phyloP scores from a whole-genome alignment of 1,140 invertebrate species.

The Drosophila obscura region DNA sequence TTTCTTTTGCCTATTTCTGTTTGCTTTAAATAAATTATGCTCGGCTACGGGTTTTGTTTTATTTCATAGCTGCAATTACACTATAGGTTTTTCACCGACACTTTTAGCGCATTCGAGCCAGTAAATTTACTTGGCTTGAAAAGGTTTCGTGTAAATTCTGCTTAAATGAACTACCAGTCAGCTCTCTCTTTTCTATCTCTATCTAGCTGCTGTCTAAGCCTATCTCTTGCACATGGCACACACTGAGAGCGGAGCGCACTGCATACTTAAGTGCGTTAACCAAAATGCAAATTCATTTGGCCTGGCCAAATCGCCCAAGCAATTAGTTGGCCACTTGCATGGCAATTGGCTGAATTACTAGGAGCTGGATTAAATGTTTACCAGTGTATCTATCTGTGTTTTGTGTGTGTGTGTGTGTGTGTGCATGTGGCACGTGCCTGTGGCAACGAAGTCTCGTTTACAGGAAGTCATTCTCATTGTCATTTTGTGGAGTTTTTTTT shows the following conservation, averaged over 20 bases:
- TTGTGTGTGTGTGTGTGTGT: slow-evolving; percentile 4
- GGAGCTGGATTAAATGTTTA: slow-evolving; percentile 50
- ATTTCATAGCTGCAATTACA: slow-evolving; percentile 24
- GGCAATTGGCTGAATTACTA: slow-evolving; percentile 69
- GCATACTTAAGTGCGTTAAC: slow-evolving; percentile 35
- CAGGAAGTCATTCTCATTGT: slow-evolving; percentile 55
- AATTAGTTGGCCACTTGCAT: slow-evolving; percentile 70
- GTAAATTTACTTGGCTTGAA: too few relatives aligned
- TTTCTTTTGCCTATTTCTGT: slow-evolving; percentile 33
- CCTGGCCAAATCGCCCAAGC: slow-evolving; percentile 46
- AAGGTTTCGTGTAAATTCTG: slow-evolving; percentile 26
- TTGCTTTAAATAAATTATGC: slow-evolving; percentile 72
- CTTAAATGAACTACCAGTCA: slow-evolving; percentile 19
- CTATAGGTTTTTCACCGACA: too few relatives aligned
- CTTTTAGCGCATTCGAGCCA: too few relatives aligned
- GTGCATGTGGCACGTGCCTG: slow-evolving; percentile 18
- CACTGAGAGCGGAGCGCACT: slow-evolving; percentile 9
- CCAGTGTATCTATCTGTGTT: slow-evolving; percentile 17
- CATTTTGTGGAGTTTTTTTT: slow-evolving; percentile 4
- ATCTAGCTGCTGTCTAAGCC: too few relatives aligned
- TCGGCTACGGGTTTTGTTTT: slow-evolving; percentile 20
- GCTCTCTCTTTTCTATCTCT: neutral
- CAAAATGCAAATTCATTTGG: slow-evolving; percentile 48
- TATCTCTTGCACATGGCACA: slow-evolving; percentile 11
- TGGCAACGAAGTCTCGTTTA: slow-evolving; percentile 22